A percentile compares a stretch with the other conserved stretches of the same genome.
These are phyloP conservation scores for Phacellophora camtschatica DNA, from an alignment of 30 jellyfish, hydroid and myxozoan species.

Conservation along the genomic window DNA sequence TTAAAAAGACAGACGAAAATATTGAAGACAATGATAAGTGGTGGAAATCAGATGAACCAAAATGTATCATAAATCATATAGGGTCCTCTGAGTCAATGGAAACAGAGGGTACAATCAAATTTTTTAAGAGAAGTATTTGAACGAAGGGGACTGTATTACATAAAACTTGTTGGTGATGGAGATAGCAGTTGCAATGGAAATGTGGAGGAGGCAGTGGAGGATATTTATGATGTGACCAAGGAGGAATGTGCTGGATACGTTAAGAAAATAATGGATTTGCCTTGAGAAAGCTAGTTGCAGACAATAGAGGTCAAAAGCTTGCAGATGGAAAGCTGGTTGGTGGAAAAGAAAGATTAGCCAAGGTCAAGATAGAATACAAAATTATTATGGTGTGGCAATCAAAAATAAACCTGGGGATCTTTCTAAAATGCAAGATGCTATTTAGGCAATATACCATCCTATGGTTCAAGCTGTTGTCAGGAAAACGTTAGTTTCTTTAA, in stretches of 20 bases:
- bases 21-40: background rate
- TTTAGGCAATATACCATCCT: slow-evolving; percentile 22
- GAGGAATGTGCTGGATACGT: slow-evolving; percentile 45
- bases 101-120: slow-evolving; percentile 15
- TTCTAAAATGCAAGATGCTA: slow-evolving; percentile 32
- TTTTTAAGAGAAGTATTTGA: slow-evolving; percentile 1
- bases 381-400: slow-evolving; percentile 38
- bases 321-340: slow-evolving; percentile 43
- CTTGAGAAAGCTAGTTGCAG: background rate
- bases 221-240: background rate
- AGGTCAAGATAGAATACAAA: background rate
- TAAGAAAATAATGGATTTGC: slow-evolving; percentile 16
- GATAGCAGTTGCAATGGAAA: slow-evolving; percentile 47
- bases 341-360: slow-evolving; percentile 23
- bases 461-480: background rate
- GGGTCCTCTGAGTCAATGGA: slow-evolving; percentile 43
- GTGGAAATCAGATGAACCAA: background rate
- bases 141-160: background rate
- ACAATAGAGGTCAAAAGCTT: background rate
- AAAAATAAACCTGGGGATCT: slow-evolving; percentile 1
- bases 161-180: slow-evolving; percentile 42
- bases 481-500: no score
- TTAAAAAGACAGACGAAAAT: no score
- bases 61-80: slow-evolving; percentile 33
- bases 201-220: slow-evolving; percentile 19